Conservation (phyloP, 2,888 invertebrate genomes). For the Marronus borbonicus region DNA sequence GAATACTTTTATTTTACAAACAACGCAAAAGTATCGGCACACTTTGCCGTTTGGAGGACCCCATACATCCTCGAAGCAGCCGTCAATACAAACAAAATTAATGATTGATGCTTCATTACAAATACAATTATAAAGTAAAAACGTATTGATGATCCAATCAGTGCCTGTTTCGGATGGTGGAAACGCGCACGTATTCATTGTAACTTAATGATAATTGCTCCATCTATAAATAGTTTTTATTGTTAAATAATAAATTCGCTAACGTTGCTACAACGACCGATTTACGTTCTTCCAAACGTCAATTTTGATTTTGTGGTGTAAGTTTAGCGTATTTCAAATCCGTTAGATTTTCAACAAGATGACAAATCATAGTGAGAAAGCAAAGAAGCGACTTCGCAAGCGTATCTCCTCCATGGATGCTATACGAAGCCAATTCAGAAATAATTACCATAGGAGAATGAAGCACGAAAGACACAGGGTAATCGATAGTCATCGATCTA, state of each 20-base stretch:
- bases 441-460: not conserved
- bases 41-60: too few species aligned
- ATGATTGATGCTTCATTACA: too few species aligned
- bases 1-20: too few species aligned
- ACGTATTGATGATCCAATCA: too few species aligned
- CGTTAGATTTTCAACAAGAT: not conserved
- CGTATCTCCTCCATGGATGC: not conserved
- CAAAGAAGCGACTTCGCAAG: not conserved
- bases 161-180: too few species aligned
- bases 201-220: not conserved
- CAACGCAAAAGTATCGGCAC: too few species aligned
- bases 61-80: too few species aligned
- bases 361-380: constrained; percentile 30
- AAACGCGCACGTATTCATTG: too few species aligned
- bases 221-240: not conserved
- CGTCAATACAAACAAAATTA: too few species aligned
- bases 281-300: not conserved
- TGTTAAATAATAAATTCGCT: not conserved
- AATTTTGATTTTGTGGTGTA: not conserved
- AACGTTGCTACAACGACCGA: not conserved
- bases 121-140: too few species aligned
- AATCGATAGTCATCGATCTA: not conserved
- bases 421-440: not conserved
- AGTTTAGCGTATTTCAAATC: not conserved
- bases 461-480: not conserved